A percentile compares a stretch with the other conserved stretches of the same genome.
Conservation (phyloP, 2,888 invertebrate species). For the Byasa hedistus region DNA sequence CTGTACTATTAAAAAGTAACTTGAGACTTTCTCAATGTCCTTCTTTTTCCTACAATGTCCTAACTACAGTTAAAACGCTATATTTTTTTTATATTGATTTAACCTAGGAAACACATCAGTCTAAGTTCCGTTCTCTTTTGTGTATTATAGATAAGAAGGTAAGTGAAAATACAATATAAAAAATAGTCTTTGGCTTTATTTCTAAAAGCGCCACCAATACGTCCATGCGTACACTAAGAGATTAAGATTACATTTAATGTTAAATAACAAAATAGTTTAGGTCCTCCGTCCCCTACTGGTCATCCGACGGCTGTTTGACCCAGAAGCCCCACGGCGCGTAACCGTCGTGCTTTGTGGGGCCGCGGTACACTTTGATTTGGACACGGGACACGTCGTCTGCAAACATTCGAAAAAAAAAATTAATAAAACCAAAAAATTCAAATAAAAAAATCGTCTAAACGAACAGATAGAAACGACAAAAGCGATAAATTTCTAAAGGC, state of each 20-base stretch:
- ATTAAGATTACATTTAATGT: neutral
- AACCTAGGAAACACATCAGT: too few relatives aligned
- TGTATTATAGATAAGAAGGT: neutral
- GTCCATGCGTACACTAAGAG: slow-evolving; percentile 17
- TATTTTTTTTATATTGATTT: too few relatives aligned
- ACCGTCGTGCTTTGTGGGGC: slow-evolving; percentile 82
- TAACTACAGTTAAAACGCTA: too few relatives aligned
- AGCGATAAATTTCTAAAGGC: too few relatives aligned
- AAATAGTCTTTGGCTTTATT: slow-evolving; percentile 33
- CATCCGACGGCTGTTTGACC: slow-evolving; percentile 85
- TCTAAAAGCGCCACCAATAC: slow-evolving; percentile 16
- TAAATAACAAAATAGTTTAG: neutral
- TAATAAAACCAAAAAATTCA: neutral
- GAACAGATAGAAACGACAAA: too few relatives aligned
- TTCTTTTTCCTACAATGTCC: too few relatives aligned
- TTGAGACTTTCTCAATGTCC: too few relatives aligned
- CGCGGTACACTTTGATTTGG: slow-evolving; percentile 87
- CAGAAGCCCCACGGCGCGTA: slow-evolving; percentile 87
- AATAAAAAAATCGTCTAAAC: neutral
- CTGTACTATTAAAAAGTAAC: too few relatives aligned
- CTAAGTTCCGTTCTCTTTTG: neutral
- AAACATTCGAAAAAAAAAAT: slow-evolving; percentile 26
- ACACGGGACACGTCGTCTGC: slow-evolving; percentile 81
- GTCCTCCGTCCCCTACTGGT: slow-evolving; percentile 45
- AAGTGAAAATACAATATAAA: slow-evolving; percentile 16